Percentiles rank a stretch among this genome's conserved stretches.
Evolutionary conservation across 2,888 invertebrate species (phyloP).

Genomic region (Phlogophora meticulosa): DNA sequence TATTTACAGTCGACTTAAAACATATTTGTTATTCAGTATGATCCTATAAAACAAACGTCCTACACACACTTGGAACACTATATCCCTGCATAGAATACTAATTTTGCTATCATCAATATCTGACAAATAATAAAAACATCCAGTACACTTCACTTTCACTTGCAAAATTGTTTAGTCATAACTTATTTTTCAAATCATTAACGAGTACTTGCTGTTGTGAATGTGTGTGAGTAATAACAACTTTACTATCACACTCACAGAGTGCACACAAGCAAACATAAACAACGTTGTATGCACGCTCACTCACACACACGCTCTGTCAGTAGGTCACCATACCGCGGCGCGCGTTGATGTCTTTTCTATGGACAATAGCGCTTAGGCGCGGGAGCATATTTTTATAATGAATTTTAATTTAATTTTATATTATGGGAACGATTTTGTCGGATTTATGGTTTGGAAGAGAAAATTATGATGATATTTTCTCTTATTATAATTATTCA

Average conservation of each 20-base stretch:
- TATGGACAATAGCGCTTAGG: slow-evolving; percentile 63
- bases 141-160: slow-evolving; percentile 62
- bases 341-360: slow-evolving; percentile 79
- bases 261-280: slow-evolving; percentile 19
- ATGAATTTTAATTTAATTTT: slow-evolving; percentile 34
- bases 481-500: slow-evolving; percentile 28
- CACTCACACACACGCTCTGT: slow-evolving; percentile 54
- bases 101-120: slow-evolving; percentile 17
- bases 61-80: no score
- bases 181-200: slow-evolving; percentile 69
- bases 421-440: slow-evolving; percentile 20
- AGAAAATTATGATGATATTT: slow-evolving; percentile 16
- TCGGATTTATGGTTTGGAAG: slow-evolving; percentile 16
- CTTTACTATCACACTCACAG: slow-evolving; percentile 48
- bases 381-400: slow-evolving; percentile 39
- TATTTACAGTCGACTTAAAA: neutral
- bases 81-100: neutral
- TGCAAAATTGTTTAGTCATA: slow-evolving; percentile 63
- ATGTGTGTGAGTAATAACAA: slow-evolving; percentile 62
- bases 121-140: slow-evolving; percentile 34
- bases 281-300: slow-evolving; percentile 17
- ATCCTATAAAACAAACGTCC: neutral
- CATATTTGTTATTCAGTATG: neutral
- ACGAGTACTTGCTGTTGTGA: slow-evolving; percentile 50
- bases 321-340: slow-evolving; percentile 75